Conservation (phyloP, 2,113 vertebrate species). For the Origma solitaria region DNA sequence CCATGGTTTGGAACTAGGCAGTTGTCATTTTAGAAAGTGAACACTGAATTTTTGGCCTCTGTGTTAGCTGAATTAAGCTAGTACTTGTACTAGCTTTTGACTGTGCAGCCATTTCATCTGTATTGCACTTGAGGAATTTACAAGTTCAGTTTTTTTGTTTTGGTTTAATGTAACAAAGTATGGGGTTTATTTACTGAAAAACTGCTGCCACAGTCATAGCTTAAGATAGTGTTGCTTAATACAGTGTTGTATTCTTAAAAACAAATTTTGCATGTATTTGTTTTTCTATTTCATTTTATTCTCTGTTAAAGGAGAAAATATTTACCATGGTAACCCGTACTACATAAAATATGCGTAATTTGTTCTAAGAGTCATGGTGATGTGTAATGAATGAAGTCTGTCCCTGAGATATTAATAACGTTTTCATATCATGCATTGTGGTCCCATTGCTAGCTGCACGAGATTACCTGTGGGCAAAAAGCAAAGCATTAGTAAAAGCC, state of each 20-base stretch:
- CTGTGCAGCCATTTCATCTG: background rate
- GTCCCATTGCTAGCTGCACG: background rate
- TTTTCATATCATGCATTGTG: background rate
- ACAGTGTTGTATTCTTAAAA: background rate
- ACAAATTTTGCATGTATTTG: background rate
- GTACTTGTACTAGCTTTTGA: background rate
- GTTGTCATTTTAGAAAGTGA: background rate
- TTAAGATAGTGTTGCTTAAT: background rate
- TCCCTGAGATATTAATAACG: background rate
- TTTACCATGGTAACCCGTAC: slow-evolving; percentile 49
- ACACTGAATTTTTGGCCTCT: background rate
- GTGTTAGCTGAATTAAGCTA: background rate
- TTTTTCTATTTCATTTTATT: slow-evolving; percentile 16
- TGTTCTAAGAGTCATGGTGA: slow-evolving; percentile 17
- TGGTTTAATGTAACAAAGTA: background rate
- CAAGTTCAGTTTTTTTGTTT: background rate
- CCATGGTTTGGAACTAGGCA: background rate
- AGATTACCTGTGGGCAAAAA: slow-evolving; percentile 29
- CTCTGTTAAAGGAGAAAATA: slow-evolving; percentile 32
- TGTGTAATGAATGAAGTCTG: slow-evolving; percentile 1
- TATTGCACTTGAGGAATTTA: background rate
- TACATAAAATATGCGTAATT: slow-evolving; percentile 47
- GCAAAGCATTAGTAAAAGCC: background rate
- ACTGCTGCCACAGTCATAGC: background rate
- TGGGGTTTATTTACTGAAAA: background rate